A percentile compares a stretch with the other conserved stretches of the same genome.
Evolutionary conservation across 2,888 invertebrate species (phyloP).

Genomic region (Machimus rusticus): DNA sequence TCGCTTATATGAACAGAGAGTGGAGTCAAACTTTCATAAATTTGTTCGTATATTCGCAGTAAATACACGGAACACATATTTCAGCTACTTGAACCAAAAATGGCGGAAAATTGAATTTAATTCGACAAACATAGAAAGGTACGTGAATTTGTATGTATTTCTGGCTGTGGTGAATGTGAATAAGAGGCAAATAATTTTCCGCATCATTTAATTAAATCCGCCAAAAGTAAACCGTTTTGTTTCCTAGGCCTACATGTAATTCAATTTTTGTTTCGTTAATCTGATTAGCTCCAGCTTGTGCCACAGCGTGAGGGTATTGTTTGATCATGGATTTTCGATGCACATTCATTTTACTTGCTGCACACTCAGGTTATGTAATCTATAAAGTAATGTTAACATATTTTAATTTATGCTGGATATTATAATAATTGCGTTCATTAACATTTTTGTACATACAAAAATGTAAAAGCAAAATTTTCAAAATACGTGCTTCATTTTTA

Average conservation of each 20-base stretch:
- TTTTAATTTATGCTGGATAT: background rate
- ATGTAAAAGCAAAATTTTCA: too few species aligned
- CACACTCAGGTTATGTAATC: background rate
- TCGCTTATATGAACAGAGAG: background rate
- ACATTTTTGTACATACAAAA: background rate
- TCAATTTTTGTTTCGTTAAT: slow-evolving; percentile 1
- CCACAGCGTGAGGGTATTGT: background rate
- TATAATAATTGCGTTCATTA: background rate
- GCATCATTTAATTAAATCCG: slow-evolving; percentile 24
- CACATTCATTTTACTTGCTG: background rate
- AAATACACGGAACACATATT: background rate
- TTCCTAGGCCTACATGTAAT: background rate
- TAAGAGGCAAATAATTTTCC: slow-evolving; percentile 10
- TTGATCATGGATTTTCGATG: background rate
- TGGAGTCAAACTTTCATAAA: background rate
- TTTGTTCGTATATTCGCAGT: background rate
- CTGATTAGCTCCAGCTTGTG: background rate
- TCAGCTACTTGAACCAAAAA: background rate
- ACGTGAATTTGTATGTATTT: background rate
- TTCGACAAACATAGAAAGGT: background rate
- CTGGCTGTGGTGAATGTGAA: background rate
- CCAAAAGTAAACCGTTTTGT: slow-evolving; percentile 22
- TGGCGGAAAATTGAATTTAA: background rate
- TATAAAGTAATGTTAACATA: background rate
- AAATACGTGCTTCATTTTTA: too few species aligned